These are phyloP conservation scores for Acronicta alni DNA, from an alignment of 2,888 invertebrate species.

Conservation along the genomic window DNA sequence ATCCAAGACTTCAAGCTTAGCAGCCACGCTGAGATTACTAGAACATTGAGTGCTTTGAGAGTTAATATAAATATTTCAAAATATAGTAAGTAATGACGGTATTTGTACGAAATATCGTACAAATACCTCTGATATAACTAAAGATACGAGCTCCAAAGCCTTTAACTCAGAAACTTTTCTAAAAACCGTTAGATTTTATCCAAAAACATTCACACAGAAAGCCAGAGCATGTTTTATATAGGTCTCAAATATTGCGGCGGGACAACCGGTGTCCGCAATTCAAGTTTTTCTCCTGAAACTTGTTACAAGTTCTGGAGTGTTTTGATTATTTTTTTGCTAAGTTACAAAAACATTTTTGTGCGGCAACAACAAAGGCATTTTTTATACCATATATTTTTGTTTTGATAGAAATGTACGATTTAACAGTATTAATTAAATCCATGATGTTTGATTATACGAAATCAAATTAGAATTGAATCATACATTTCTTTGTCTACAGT, in stretches of 20 bases:
- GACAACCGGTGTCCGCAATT: conserved; percentile 70
- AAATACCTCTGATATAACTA: conserved; percentile 20
- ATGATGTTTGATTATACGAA: conserved; percentile 1
- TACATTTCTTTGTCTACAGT: conserved; percentile 15
- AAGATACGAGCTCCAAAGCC: conserved; percentile 16
- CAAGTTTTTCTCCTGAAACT: conserved; percentile 70
- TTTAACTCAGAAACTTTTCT: conserved; percentile 29
- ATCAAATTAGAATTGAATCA: conserved; percentile 15
- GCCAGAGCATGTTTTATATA: conserved; percentile 55
- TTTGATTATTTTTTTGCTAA: conserved; percentile 64
- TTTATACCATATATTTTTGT: conserved; percentile 37
- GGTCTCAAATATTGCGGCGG: conserved; percentile 62
- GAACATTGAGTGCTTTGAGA: too few relatives aligned
- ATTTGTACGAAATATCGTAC: conserved; percentile 5
- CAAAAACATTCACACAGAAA: conserved; percentile 36
- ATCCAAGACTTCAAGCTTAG: too few relatives aligned
- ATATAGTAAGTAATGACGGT: too few relatives aligned
- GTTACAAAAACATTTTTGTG: conserved; percentile 49
- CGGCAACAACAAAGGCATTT: conserved; percentile 50
- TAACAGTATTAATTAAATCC: conserved; percentile 17
- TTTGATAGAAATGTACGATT: conserved; percentile 37
- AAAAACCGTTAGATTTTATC: conserved; percentile 35
- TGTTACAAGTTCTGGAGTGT: conserved; percentile 65
- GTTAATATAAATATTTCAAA: too few relatives aligned
- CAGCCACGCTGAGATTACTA: too few relatives aligned